Base-by-base conservation (phyloP, 2,113 vertebrate species). In the Hippocampus abdominalis region DNA sequence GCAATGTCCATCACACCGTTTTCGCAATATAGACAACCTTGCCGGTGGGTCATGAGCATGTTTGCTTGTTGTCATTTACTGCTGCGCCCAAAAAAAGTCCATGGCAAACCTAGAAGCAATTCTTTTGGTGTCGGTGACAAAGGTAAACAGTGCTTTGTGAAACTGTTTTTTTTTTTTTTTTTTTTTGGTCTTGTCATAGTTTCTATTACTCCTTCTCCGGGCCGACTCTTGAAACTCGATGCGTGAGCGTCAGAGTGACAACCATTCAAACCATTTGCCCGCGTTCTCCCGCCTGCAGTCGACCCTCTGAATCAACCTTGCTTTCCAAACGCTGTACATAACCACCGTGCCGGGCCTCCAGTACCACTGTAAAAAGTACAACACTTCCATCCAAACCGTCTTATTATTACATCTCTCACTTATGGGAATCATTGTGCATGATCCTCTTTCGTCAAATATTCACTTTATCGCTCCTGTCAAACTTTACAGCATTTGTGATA, bases 351-450 rank as follows among this genome's bases (percentile, higher is more conserved):
- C 76, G 60, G n/a, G 73, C 77, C 76, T 15, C 46, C 67, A 71
- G 69, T 66, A 81, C 80, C 80, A 76, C 69, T 69, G 76, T 79
- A 79, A 70, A 88, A 86, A 84, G 79, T 87, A 78, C 77, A 85
- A 82, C 79, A 80, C 72, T 76, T 65, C 77, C 64, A 46, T 66
- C 73, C 72, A 61, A 2, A 2, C 60, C 68, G 70, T 70, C 73
- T 68, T 21, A 67, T 53, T 75, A 69, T 68, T 64, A 27, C n/a
- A 18, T 21, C 15, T 21, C 11, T 32, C 21, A 54, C 46, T 10
- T 64, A n/a, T 44, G 62, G 39, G 39, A 42, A 15, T 64, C 10
- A 7, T 64, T 42, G 8, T 11, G 39, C 21, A 15, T 57, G 44
- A 64, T 15, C 42, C 6, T 25, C 23, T n/a, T 23, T 27, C 11